Base-by-base conservation (phyloP, 2,888 invertebrate species). In the Rhaphigaster nebulosa region DNA sequence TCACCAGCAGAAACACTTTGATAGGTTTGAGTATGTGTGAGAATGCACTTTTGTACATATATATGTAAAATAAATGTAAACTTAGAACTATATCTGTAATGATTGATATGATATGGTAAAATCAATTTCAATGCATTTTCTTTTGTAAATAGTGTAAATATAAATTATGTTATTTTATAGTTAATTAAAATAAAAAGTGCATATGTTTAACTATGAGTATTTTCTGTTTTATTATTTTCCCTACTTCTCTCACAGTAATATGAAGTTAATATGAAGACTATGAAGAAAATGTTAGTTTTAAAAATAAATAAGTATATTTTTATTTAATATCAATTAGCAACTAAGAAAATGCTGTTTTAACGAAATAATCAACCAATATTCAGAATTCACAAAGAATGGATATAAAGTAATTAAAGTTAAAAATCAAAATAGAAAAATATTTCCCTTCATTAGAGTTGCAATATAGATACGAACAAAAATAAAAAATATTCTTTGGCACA, bases 71-170 rank as follows among this genome's bases (percentile, higher is more conserved):
- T 84, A 84, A 84, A 84, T 50, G 45, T 45, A 80, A 80, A 45
- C 80, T 41, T 45, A 84, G 84, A 45, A 45, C 13, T 84, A 41
- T 26, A n/a, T 45, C 45, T 84, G 84, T 84, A 76, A 38, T 76
- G 20, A 38, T 76, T 76, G 70, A 76, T 38, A 76, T 76, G 20
- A n/a, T 45, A 26, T 45, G 41, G 5, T 50, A 50, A 84, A 84
- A 84, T 15, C 1, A 23, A n/a, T n/a, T 15, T 50, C 12, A 45
- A 29, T 65, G 12, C 10, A 23, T 84, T 45, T 41, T 45, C 8
- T 84, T 41, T 84, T 84, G 84, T 84, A 84, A 84, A 84, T 45
- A 84, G 8, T 84, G 84, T 84, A 84, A n/a, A 84, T 84, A 84
- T 1, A 84, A 84, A 45, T 41, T n/a, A 84, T 84, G 84, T 84